phyloP scores from a whole-genome alignment of 2,113 vertebrate species.

The Brachypodius melanocephalos region DNA sequence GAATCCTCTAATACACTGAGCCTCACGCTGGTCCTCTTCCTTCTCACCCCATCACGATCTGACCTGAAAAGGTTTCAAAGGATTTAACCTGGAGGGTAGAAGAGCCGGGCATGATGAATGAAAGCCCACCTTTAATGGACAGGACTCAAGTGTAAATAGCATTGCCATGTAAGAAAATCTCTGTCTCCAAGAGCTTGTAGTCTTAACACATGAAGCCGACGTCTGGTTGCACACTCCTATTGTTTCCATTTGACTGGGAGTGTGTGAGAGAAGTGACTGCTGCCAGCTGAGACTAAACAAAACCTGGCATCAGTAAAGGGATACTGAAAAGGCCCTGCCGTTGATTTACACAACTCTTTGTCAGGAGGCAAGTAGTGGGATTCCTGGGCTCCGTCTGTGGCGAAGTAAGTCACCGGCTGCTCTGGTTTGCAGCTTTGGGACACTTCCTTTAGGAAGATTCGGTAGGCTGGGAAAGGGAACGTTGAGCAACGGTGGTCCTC shows the following conservation, averaged over 20 bases:
- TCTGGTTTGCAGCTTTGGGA: background rate
- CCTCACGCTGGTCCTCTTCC: background rate
- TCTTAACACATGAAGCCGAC: background rate
- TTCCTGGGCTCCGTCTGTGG: background rate
- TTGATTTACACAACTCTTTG: background rate
- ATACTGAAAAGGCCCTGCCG: background rate
- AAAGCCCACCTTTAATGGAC: background rate
- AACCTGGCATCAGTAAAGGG: background rate
- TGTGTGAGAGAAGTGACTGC: background rate
- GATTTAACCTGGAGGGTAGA: background rate
- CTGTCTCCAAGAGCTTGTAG: background rate
- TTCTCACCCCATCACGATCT: background rate
- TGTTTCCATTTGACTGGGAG: background rate
- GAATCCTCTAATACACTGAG: background rate
- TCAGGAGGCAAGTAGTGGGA: accelerated
- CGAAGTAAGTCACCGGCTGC: accelerated
- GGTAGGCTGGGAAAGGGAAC: background rate
- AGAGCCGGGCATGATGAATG: background rate
- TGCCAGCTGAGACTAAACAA: background rate
- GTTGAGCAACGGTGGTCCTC: no score
- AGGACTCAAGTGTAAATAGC: background rate
- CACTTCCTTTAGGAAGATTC: accelerated
- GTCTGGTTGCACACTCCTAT: accelerated
- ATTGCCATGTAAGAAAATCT: accelerated
- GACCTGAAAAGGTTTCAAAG: background rate